phyloP scores from a whole-genome alignment of 2,797 vertebrate genomes.

The Eupleurogrammus muticus region DNA sequence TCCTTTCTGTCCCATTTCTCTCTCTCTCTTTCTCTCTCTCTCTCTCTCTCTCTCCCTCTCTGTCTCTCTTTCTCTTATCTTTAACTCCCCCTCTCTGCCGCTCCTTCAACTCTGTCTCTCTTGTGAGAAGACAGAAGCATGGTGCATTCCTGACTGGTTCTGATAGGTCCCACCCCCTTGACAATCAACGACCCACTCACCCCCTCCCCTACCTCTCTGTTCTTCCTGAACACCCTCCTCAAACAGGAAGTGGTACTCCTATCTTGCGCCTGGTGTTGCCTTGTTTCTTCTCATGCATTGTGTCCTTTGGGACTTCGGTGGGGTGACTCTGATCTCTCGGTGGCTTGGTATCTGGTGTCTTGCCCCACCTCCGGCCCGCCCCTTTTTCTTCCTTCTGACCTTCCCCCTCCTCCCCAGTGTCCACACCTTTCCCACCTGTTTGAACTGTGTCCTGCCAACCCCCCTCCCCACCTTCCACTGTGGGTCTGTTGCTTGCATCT shows the following conservation, averaged over 20 bases:
- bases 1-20: conserved; percentile 42
- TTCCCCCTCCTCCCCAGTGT: conserved; percentile 24
- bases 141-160: conserved; percentile 87
- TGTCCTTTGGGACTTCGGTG: conserved; percentile 69
- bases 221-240: conserved; percentile 66
- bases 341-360: conserved; percentile 69
- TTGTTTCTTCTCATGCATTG: conserved; percentile 81
- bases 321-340: conserved; percentile 71
- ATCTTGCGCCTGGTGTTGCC: conserved; percentile 72
- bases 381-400: conserved; percentile 20
- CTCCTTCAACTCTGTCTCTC: conserved; percentile 63
- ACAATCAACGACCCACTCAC: conserved; percentile 51
- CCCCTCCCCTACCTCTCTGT: conserved; percentile 50
- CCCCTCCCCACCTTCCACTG: conserved; percentile 66
- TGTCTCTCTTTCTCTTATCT: conserved; percentile 10
- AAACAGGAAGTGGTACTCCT: conserved; percentile 74
- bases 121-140: conserved; percentile 82
- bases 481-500: conserved; percentile 87
- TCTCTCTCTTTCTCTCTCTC: conserved; percentile 15
- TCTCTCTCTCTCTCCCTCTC: conserved; percentile 33
- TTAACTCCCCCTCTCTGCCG: conserved; percentile 14
- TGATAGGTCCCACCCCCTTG: conserved; percentile 66
- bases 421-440: conserved; percentile 68
- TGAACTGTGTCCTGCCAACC: conserved; percentile 71
- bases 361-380: conserved; percentile 37